Base-by-base conservation (phyloP, 2,113 vertebrate species). In the Brachyhypopomus occidentalis region DNA sequence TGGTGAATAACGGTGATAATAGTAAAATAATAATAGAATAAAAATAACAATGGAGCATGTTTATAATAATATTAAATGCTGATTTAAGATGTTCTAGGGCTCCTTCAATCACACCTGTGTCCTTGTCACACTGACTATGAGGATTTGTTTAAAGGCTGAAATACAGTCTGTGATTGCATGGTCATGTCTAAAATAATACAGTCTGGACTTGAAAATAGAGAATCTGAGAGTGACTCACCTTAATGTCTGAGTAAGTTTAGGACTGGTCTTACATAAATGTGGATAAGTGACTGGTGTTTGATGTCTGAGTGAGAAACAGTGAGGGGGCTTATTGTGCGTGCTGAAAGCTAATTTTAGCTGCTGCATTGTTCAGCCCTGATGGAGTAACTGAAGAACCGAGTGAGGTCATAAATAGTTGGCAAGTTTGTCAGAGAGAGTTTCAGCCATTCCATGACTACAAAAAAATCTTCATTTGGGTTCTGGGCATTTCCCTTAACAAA, bases 331-430 rank as follows among this genome's bases (percentile, higher is more conserved):
- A 22, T 41, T 19, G 72, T 60, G 30, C 58, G 23, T 58, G 58
- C 41, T 80, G 84, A 80, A 71, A 75, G 85, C 91, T 93, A 92
- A 93, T 90, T 93, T 93, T 93, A 93, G 92, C 87, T 86, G 63
- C 83, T 69, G 16, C 70, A 92, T 91, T 88, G 86, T 86, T 78
- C 67, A 80, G 83, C 83, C 79, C 90, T 92, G 89, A 92, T 90
- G 89, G 91, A 91, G 88, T 83, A 89, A 90, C 88, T 87, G 84
- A 88, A 90, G 88, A 92, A 90, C 92, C 76, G 88, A 86, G 89
- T 90, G 91, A 91, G 91, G 87, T 90, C 77, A 89, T 92, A 92
- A 91, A 93, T 92, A 92, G 80, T 88, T 88, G 84, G 80, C 86
- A 89, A 84, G 82, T 87, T 89, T 91, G 90, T 90, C 89, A 92